Conservation (phyloP, 1,140 invertebrate species). For the Laupala kohalensis region DNA sequence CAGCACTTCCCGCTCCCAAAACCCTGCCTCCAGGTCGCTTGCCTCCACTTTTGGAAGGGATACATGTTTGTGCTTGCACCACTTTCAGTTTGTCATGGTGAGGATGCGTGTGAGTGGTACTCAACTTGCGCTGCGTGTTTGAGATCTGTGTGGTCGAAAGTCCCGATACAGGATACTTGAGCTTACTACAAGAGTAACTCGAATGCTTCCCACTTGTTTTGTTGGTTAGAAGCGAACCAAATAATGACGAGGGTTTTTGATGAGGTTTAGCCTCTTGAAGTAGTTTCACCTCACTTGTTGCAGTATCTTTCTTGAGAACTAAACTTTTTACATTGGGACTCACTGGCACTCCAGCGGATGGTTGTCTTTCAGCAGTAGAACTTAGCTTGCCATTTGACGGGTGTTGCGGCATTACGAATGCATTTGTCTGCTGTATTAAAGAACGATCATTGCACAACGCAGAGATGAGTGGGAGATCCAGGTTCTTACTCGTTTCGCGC, state of each 20-base stretch:
- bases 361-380: constrained; percentile 3
- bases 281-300: not conserved
- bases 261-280: not conserved
- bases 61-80: not conserved
- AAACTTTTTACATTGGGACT: not conserved
- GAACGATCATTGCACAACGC: constrained; percentile 80
- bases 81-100: constrained; percentile 5
- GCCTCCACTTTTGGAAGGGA: not conserved
- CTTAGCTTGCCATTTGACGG: constrained; percentile 20
- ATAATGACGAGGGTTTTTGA: constrained; percentile 17
- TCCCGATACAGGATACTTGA: constrained; percentile 46
- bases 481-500: constrained; percentile 71
- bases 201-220: constrained; percentile 13
- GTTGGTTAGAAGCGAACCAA: constrained; percentile 17
- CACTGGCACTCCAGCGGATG: not conserved
- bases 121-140: constrained; percentile 37
- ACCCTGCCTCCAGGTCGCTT: not conserved
- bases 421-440: constrained; percentile 70
- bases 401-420: constrained; percentile 59
- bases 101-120: constrained; percentile 8
- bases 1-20: not conserved
- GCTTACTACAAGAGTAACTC: constrained; percentile 14
- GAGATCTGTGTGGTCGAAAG: constrained; percentile 40
- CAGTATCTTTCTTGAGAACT: too few species aligned
- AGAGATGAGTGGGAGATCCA: constrained; percentile 76